These are phyloP conservation scores for Stenodema calcarata DNA, from an alignment of 2,888 invertebrate genomes.

Conservation along the genomic window DNA sequence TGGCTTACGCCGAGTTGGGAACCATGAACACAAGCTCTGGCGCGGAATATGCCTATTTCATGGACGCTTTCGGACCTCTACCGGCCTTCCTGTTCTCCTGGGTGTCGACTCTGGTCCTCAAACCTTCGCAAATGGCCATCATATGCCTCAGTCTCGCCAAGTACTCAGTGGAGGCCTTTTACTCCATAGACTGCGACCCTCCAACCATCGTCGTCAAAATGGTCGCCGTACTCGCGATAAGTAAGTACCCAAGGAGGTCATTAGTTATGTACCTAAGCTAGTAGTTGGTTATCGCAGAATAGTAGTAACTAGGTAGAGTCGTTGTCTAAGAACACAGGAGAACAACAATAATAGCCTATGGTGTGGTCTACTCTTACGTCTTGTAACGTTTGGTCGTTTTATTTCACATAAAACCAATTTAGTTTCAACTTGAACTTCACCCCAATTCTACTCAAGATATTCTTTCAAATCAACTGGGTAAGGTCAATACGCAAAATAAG, in stretches of 20 bases:
- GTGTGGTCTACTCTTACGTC: too few species aligned
- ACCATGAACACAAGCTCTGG: constrained; percentile 95
- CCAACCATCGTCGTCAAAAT: constrained; percentile 84
- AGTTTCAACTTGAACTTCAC: too few species aligned
- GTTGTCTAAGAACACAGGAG: too few species aligned
- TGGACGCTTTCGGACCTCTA: constrained; percentile 91
- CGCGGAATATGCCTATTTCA: constrained; percentile 94
- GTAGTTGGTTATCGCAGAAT: too few species aligned
- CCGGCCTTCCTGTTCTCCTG: constrained; percentile 93
- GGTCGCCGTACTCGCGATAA: constrained; percentile 85
- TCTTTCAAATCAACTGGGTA: too few species aligned
- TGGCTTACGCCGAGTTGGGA: constrained; percentile 92
- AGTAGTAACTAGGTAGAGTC: too few species aligned
- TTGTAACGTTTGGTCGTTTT: too few species aligned
- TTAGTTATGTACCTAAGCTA: too few species aligned
- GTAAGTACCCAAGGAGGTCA: constrained; percentile 64
- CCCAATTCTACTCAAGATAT: too few species aligned
- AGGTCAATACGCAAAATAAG: too few species aligned
- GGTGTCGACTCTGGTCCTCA: constrained; percentile 90
- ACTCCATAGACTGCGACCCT: constrained; percentile 85
- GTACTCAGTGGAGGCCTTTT: constrained; percentile 85
- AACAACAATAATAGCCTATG: too few species aligned
- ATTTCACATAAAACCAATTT: too few species aligned
- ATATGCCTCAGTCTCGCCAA: constrained; percentile 92
- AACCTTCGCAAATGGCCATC: constrained; percentile 93